Percentiles rank a stretch among this genome's conserved stretches.
Conservation (phyloP, 2,888 invertebrate genomes). For the Heliconius sara region DNA sequence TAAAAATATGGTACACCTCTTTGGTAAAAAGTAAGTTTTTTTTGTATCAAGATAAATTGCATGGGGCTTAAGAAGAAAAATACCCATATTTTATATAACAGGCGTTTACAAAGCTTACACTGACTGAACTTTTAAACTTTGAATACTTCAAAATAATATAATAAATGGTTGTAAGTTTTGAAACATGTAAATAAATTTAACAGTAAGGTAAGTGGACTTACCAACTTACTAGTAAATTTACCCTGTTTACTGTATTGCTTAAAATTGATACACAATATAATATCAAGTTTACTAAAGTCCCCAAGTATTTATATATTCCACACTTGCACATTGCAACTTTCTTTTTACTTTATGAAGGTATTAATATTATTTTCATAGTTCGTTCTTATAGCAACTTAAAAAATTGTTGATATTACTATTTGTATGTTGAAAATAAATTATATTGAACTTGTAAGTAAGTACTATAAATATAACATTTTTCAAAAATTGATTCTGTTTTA, state of each 20-base stretch:
- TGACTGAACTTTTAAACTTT: conserved; percentile 5
- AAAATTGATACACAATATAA: background rate
- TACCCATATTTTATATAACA: background rate
- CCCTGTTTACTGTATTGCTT: background rate
- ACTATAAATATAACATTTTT: too few relatives aligned
- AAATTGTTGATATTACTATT: background rate
- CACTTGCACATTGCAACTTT: too few relatives aligned
- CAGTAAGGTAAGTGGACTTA: background rate
- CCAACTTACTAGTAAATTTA: too few relatives aligned
- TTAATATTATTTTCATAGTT: background rate
- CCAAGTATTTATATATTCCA: too few relatives aligned
- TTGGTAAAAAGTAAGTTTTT: background rate
- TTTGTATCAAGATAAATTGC: conserved; percentile 1
- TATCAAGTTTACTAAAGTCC: background rate
- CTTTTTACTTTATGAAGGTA: background rate
- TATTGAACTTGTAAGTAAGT: too few relatives aligned
- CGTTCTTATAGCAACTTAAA: background rate
- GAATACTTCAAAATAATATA: background rate
- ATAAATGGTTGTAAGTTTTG: background rate
- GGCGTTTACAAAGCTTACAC: conserved; percentile 2
- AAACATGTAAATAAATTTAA: background rate
- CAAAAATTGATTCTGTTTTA: too few relatives aligned
- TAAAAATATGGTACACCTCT: background rate
- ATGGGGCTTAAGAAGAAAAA: background rate
- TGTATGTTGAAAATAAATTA: too few relatives aligned